Evolutionary conservation across 2,888 invertebrate species (phyloP), one percentile per base, ranked within the genome.

Genomic region (Nomada fabriciana): DNA sequence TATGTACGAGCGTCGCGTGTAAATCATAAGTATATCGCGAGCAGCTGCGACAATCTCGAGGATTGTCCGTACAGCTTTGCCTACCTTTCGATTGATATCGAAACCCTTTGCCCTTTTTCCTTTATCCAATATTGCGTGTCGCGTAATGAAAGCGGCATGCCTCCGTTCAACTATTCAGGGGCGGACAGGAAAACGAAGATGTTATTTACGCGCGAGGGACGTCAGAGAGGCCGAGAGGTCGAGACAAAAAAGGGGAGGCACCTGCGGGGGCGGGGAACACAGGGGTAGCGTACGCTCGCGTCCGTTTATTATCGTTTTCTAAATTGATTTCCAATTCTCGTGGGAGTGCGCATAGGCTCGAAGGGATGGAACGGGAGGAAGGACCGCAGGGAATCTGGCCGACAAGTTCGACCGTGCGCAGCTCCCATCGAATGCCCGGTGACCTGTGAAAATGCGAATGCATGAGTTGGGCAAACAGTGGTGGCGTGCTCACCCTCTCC

Each of bases 361-460:
- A 59, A 43, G 60, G 59, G 9, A 25, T 11, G 59, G 10, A 36
- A 47, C 1, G 43, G 47, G 20, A 10, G 11, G n/a, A 69, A 63
- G 50, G 74, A 65, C 68, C 60, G 60, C 55, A 50, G 73, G 72
- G 80, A 63, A 55, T 60, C 57, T 36, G 64, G 55, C 53, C 65
- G 36, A 15, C 74, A 64, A 76, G 74, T 73, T 79, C 55, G 69
- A 25, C 73, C 63, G 69, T 67, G 59, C 60, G 71, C 59, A 57
- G 59, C 42, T 72, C 67, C 82, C 71, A 84, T 88, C 90, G 88
- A 90, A 92, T 90, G 90, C 89, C 88, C 89, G 85, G 87, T 91
- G 92, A 93, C 91, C 92, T 89, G 90, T 91, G 90, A 92, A 91
- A 93, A 92, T 89, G 89, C 90, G 92, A 91, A 91, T 91, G 90